Percentiles rank a stretch among this genome's conserved stretches.
These are phyloP conservation scores for Drosophila parabipectinata DNA, from an alignment of 1,140 invertebrate species.

Conservation along the genomic window DNA sequence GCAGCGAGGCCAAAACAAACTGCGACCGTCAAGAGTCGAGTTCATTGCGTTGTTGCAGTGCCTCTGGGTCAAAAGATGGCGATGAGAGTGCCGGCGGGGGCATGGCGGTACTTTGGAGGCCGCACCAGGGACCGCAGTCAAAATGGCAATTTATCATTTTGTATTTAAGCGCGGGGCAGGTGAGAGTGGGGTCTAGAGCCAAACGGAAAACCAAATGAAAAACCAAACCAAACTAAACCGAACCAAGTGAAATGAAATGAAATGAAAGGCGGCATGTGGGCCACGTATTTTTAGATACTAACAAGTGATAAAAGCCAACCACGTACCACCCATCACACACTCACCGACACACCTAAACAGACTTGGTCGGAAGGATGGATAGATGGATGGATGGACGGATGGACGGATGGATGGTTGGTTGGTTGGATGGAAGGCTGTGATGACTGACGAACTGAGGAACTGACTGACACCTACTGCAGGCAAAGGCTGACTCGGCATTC, in stretches of 20 bases:
- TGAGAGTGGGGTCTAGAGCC: constrained; percentile 21
- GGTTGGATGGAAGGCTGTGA: constrained; percentile 25
- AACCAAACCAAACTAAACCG: constrained; percentile 45
- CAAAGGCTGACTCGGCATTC: constrained; percentile 75
- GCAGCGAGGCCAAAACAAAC: constrained; percentile 45
- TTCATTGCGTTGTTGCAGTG: constrained; percentile 51
- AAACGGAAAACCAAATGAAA: constrained; percentile 44
- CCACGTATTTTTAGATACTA: constrained; percentile 81
- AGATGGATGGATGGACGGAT: constrained; percentile 18
- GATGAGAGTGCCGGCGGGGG: constrained; percentile 4
- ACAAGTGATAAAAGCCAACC: constrained; percentile 80
- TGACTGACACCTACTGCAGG: constrained; percentile 54
- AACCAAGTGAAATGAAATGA: constrained; percentile 64
- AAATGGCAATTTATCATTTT: constrained; percentile 83
- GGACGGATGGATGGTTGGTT: constrained; percentile 5
- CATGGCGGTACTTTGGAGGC: constrained; percentile 2
- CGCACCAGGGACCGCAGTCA: constrained; percentile 60
- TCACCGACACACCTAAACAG: constrained; percentile 17
- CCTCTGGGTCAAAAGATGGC: constrained; percentile 35
- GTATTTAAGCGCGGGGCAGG: constrained; percentile 72
- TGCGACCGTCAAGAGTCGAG: constrained; percentile 23
- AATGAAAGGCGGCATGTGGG: constrained; percentile 75
- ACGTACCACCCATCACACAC: constrained; percentile 33
- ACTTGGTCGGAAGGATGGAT: constrained; percentile 5
- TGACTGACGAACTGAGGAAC: constrained; percentile 63